Base-by-base conservation (phyloP, 2,113 vertebrate genomes). In the Pachycephala philippinensis region DNA sequence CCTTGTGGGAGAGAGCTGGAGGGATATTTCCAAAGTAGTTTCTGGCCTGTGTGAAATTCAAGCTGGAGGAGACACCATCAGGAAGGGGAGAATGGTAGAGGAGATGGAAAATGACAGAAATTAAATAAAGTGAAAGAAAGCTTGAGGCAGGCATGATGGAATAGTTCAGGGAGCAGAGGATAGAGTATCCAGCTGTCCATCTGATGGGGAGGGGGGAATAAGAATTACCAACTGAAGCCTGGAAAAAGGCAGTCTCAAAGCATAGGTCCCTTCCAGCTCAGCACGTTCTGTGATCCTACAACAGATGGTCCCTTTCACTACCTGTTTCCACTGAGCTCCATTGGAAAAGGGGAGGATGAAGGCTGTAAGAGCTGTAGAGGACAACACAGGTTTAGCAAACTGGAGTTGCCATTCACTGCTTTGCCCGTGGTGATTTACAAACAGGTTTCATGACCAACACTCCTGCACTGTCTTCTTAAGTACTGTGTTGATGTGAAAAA, bases 391-490 rank as follows among this genome's bases (percentile, higher is more conserved):
- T 39, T 89, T 26, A 72, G 15, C 56, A 76, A 79, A 74, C 10
- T 0, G 0, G 24, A 76, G 31, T 11, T 4, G 0, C 21, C 24
- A 7, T 27, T 66, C 53, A 13, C 4, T 4, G 1, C n/a, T 83
- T 66, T 79, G 23, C 19, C 54, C 8, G 1, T 37, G 33, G 9
- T 42, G 18, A 24, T 83, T 53, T 31, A 33, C 10, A 3, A 57
- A 28, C 15, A 66, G 15, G 11, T 39, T 81, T 84, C 33, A 31
- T 5, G 3, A 52, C 39, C 15, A 65, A 13, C n/a, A 37, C 21
- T 61, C n/a, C 24, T 57, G 6, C 21, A 10, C 12, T 49, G 12
- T 28, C 8, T 54, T 13, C 47, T 44, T 74, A 17, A 53, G n/a
- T 16, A 47, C 15, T 47, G 15, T 0, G 1, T 13, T 31, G 31